Base-by-base conservation (phyloP, 1,140 invertebrate genomes). In the Lordiphosa collinella region DNA sequence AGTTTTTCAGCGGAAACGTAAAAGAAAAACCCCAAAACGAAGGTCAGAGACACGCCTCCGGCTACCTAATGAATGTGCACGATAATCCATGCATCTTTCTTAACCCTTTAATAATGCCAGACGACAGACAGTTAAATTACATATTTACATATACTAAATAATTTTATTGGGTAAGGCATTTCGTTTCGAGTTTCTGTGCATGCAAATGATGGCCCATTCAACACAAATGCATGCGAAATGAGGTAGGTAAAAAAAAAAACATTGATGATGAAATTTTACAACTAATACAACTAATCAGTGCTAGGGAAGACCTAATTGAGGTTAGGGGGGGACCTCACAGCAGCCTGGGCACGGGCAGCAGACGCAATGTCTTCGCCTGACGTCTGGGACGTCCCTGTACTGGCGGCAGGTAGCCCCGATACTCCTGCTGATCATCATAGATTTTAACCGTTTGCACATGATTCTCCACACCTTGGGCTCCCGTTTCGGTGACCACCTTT, bases 241-340 rank as follows among this genome's bases (percentile, higher is more conserved):
- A 46, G 48, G 47, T 35, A 49, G 46, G 32, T 36, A 6, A 36
- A 44, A 53, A 51, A 32, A 34, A 6, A 59, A 47, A 50, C 60
- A 10, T 50, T 9, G 46, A 61, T 62, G 57, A 76, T 62, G 56
- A 64, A 64, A 53, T 54, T 60, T 68, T 58, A 86, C 37, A 82
- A 73, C 84, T 86, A 86, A 86, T 86, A 86, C 37, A 82, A 73
- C 84, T 86, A 86, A 86, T 86, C 84, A 87, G 84, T 86, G 65
- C 82, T 80, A 47, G 54, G 50, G 22, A 16, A 2, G 18, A 16
- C n/a, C n/a, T n/a, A n/a, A n/a, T n/a, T n/a, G n/a, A 2, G 7
- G 5, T 6, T 25, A 13, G 2, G n/a, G 12, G 14, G 3, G n/a
- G 12, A 10, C 8, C 11, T 9, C 37, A 18, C 47, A 36, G 75